Conservation (phyloP, 2,797 vertebrate genomes). For the Garrulus glandarius region DNA sequence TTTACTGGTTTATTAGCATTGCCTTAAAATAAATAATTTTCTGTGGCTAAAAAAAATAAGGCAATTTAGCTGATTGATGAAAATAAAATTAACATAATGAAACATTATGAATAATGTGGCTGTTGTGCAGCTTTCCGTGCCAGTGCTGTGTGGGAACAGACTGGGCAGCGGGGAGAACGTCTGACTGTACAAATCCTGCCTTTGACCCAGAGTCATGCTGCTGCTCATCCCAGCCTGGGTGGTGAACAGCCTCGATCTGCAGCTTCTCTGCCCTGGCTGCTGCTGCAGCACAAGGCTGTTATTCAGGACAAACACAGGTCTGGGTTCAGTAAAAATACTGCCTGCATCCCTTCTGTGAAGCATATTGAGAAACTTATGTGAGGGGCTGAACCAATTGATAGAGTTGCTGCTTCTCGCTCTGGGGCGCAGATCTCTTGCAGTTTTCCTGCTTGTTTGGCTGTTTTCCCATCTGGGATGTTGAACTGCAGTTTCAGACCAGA, state of each 20-base stretch:
- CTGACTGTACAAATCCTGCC: neutral
- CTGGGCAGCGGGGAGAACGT: neutral
- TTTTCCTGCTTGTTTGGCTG: neutral
- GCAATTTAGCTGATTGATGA: neutral
- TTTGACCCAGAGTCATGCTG: neutral
- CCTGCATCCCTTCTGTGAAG: neutral
- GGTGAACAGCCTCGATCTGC: fast-evolving
- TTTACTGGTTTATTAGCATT: neutral
- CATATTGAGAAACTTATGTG: neutral
- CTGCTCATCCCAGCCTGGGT: neutral
- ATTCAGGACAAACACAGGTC: neutral
- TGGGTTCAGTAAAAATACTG: neutral
- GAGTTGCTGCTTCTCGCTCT: neutral
- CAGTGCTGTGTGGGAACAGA: neutral
- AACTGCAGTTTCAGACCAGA: neutral
- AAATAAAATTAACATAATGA: neutral
- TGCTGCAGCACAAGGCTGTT: neutral
- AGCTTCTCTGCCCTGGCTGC: neutral
- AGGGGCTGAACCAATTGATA: neutral
- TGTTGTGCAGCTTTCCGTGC: neutral
- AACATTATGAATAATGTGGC: neutral
- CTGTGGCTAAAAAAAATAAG: neutral
- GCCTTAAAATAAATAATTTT: neutral
- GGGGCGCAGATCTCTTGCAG: neutral
- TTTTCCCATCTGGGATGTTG: neutral